Conservation (phyloP, 2,888 invertebrate species). For the Chironomus riparius region DNA sequence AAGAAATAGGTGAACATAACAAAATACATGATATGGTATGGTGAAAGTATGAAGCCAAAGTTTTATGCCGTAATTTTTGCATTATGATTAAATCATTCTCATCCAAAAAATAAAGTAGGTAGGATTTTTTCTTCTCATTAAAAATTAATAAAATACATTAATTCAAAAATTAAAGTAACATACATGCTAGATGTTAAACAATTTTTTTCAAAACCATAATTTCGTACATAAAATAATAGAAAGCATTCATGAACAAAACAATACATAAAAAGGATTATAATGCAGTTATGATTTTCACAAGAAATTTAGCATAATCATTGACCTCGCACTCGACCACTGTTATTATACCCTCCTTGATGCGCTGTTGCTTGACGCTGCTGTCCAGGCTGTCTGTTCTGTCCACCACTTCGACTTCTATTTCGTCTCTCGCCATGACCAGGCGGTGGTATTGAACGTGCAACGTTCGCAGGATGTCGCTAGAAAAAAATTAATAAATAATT, state of each 20-base stretch:
- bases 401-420: neutral
- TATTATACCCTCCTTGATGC: conserved; percentile 23
- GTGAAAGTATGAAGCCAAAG: conserved; percentile 21
- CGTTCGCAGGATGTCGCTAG: conserved; percentile 15
- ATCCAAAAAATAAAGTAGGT: neutral
- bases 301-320: conserved; percentile 22
- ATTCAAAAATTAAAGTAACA: neutral
- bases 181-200: conserved; percentile 4
- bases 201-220: neutral
- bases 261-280: neutral
- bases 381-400: neutral
- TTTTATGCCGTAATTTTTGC: conserved; percentile 13
- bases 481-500: neutral
- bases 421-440: conserved; percentile 13
- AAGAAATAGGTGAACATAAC: no score
- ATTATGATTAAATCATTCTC: neutral
- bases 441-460: conserved; percentile 14
- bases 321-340: conserved; percentile 26
- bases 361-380: neutral
- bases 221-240: neutral
- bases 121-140: neutral
- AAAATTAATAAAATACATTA: neutral
- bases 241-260: neutral
- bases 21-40: neutral
- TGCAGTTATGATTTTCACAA: neutral